Conservation (phyloP, 1,140 invertebrate species). For the Drosophila melanogaster region Release_6_plus_ISO1_MT NT_037436.4:10165501-10166000, state of each 20-base stretch:
- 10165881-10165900: background rate
- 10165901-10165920: slow-evolving; percentile 7
- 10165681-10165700: background rate
- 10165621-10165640: slow-evolving; percentile 19
- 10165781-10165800: too few relatives aligned
- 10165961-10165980: slow-evolving; percentile 70
- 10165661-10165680: background rate
- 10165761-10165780: too few relatives aligned
- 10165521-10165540: slow-evolving; percentile 74
- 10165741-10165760: background rate
- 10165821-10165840: too few relatives aligned
- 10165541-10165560: slow-evolving; percentile 22
- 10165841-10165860: too few relatives aligned
- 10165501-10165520: slow-evolving; percentile 83
- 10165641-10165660: background rate
- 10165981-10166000: slow-evolving; percentile 72
- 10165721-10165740: too few relatives aligned
- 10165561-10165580: slow-evolving; percentile 80
- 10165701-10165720: too few relatives aligned
- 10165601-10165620: slow-evolving; percentile 43
- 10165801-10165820: background rate
- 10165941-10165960: slow-evolving; percentile 56
- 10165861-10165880: background rate
- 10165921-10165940: slow-evolving; percentile 51
- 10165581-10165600: slow-evolving; percentile 58